Evolutionary conservation across 2,113 vertebrate species (phyloP), one percentile per base, ranked within the genome.

Genomic region (Cariama cristata): DNA sequence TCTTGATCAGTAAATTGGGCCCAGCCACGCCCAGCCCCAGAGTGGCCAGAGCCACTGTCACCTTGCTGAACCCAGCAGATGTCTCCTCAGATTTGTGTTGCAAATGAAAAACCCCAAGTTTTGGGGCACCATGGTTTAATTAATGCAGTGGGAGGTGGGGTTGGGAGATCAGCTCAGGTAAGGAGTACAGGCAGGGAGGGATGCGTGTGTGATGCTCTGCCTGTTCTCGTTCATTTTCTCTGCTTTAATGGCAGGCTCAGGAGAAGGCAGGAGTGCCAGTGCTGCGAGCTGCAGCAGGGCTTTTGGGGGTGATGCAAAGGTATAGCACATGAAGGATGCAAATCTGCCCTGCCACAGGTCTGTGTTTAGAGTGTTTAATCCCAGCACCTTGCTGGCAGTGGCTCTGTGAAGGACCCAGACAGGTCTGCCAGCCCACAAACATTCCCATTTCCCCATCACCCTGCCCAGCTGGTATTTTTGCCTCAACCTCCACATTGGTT

Each of bases 11-110:
- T 63, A 71, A 80, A 60, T 64, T 32, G 20, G 24, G 45, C 52
- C n/a, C 52, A 38, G 40, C 14, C 0, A 1, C 38, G 35, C 9
- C 22, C 40, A 55, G 44, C 56, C 55, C n/a, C 3, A 0, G 53
- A 68, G 63, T 2, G 4, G 11, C 15, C 2, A 0, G 22, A 33
- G 30, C 38, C 6, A 2, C 68, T 1, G 0, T 53, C 45, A 72
- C 38, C 26, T 52, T 1, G 0, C 38, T 47, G 52, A 76, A 76
- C 24, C 0, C 0, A 47, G 22, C 38, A 28, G 52, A 21, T 0
- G 0, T 50, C 32, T 50, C 32, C 32, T 59, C 40, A 50, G 59
- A 16, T 33, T 53, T 64, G 38, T 2, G 8, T 14, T 13, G 69
- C n/a, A 64, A 76, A 40, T 33, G 11, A 62, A 72, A 50, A 58